Base-by-base conservation (phyloP, 1,140 invertebrate species). In the Ostrea denselamellosa region DNA sequence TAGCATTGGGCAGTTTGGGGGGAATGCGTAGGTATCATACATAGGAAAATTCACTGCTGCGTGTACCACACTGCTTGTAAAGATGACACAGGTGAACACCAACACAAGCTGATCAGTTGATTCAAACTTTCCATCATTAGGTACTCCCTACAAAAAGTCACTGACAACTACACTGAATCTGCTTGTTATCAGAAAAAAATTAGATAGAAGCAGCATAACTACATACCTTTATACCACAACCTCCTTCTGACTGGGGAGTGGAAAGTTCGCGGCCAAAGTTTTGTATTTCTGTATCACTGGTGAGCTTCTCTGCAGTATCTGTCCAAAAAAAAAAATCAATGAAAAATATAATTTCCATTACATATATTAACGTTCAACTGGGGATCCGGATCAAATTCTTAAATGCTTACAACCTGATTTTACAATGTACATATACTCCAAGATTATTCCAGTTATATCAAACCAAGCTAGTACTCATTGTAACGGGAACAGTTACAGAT, bases 1-100 rank as follows among this genome's bases (percentile, higher is more conserved):
- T 25, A 94, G 91, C 17, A 91, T 92, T 0, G 95, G 95, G 89
- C 95, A 95, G 90, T 95, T 95, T 8, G 95, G 95, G 7, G 94
- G 93, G 90, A 95, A 95, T 44, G 91, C 94, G 85, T 95, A 95
- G 65, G 90, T 88, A 25, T 92, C 89, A 58, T 93, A 93, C 87
- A 91, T 90, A 1, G 91, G 86, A 87, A 95, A 95, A 87, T 95
- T 95, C 53, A 93, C 92, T 9, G 95, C 94, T 10, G 95, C 93
- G 90, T 95, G 95, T 22, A 92, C 92, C 17, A 94, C 90, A 84
- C 93, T 95, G 88, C 95, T 95, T 0, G 92, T 94, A 44, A 93
- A 92, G 22, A 95, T 94, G 52, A 95, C 93, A 1, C 88, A 89
- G 5, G 95, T 93, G 14, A 94, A 82, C 0, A 92, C 90, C 51